phyloP scores from a whole-genome alignment of 2,797 vertebrate species.

The Austrolebias charrua region DNA sequence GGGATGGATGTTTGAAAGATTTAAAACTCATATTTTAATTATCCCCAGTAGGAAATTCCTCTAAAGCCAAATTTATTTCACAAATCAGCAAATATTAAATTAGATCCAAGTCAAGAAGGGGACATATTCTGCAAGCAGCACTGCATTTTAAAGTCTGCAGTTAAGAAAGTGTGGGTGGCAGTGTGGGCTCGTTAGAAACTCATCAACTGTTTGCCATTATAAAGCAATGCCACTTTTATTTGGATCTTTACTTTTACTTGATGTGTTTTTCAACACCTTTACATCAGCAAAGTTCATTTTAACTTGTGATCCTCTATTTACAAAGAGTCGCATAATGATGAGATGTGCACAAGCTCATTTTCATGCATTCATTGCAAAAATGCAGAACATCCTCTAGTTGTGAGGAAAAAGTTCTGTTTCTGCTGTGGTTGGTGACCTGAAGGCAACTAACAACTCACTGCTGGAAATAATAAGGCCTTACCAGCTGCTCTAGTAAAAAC shows the following conservation, averaged over 20 bases:
- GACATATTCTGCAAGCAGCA: constrained; percentile 20
- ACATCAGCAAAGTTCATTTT: neutral
- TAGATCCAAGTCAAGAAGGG: constrained; percentile 14
- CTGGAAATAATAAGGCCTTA: constrained; percentile 64
- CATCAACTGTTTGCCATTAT: constrained; percentile 9
- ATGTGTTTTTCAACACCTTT: neutral
- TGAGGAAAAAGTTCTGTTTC: constrained; percentile 49
- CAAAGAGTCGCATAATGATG: neutral
- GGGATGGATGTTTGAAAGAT: neutral
- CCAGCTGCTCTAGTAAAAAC: constrained; percentile 57
- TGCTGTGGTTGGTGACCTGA: constrained; percentile 46
- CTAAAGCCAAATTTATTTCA: neutral
- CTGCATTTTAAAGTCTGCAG: constrained; percentile 21
- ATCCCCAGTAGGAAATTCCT: no score
- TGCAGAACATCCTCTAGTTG: constrained; percentile 33
- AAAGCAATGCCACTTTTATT: constrained; percentile 24
- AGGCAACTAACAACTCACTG: constrained; percentile 56
- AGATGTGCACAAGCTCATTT: constrained; percentile 10
- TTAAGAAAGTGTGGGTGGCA: constrained; percentile 31
- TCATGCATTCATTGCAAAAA: constrained; percentile 10
- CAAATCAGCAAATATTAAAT: constrained; percentile 18
- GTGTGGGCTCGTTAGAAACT: constrained; percentile 24
- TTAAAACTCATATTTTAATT: neutral
- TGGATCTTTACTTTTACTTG: constrained; percentile 25
- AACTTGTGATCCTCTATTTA: constrained; percentile 1